These are phyloP conservation scores for Eristalinus aeneus DNA, from an alignment of 2,888 invertebrate genomes.

Conservation along the genomic window DNA sequence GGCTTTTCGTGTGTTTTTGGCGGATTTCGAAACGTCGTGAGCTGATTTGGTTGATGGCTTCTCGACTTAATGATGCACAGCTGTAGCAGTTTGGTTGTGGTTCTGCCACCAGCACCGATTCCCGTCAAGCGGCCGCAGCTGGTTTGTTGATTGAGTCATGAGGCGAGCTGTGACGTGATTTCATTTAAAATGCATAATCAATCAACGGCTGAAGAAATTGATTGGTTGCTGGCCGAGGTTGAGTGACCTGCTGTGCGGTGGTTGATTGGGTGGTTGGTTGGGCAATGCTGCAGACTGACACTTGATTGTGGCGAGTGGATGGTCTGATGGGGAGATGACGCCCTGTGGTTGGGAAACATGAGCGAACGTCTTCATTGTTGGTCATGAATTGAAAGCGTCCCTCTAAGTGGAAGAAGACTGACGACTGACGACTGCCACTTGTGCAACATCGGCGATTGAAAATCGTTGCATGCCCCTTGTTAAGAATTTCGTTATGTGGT, in stretches of 20 bases:
- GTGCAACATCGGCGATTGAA: not conserved
- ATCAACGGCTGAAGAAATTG: slow-evolving; percentile 10
- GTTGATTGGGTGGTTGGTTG: not conserved
- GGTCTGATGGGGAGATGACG: not conserved
- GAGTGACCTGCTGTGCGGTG: slow-evolving; percentile 23
- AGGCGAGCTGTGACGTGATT: slow-evolving; percentile 33
- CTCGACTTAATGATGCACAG: slow-evolving; percentile 30
- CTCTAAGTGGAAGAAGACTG: not conserved
- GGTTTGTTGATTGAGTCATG: slow-evolving; percentile 39
- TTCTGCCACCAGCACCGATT: not conserved
- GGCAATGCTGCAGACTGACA: not conserved
- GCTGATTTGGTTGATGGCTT: slow-evolving; percentile 46
- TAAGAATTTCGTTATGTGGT: no score
- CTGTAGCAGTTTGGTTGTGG: not conserved
- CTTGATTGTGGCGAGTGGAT: not conserved
- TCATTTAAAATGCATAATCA: slow-evolving; percentile 28
- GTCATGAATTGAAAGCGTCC: not conserved
- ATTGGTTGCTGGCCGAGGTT: slow-evolving; percentile 6
- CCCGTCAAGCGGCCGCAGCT: slow-evolving; percentile 5
- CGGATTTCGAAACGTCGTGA: slow-evolving; percentile 39
- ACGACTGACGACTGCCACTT: not conserved
- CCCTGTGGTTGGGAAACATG: not conserved
- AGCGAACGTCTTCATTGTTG: not conserved
- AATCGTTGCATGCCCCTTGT: not conserved
- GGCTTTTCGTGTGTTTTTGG: not conserved